A percentile compares a stretch with the other conserved stretches of the same genome.
These are phyloP conservation scores for Linnaemya tessellans DNA, from an alignment of 2,888 invertebrate genomes.

Conservation along the genomic window DNA sequence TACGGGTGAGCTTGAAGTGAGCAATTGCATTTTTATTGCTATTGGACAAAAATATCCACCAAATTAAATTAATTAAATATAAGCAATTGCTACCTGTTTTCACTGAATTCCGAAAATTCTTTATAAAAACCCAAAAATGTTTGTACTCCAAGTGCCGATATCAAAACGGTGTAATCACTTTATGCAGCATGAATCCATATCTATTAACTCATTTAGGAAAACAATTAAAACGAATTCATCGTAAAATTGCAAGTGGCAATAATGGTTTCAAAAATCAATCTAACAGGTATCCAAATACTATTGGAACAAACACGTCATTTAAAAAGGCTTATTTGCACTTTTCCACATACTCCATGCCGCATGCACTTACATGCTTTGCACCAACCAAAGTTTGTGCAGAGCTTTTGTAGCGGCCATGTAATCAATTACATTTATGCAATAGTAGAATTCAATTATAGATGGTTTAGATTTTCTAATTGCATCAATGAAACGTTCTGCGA, in stretches of 20 bases:
- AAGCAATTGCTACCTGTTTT: no score
- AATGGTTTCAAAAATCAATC: background rate
- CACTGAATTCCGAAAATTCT: no score
- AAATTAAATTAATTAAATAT: no score
- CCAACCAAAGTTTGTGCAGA: background rate
- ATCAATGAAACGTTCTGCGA: conserved; percentile 50
- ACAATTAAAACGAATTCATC: conserved; percentile 45
- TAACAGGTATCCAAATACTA: background rate
- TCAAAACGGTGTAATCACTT: conserved; percentile 2
- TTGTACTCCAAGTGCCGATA: background rate
- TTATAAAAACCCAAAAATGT: background rate
- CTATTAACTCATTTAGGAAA: conserved; percentile 14
- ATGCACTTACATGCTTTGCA: background rate
- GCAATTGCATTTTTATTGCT: no score
- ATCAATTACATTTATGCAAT: conserved; percentile 55
- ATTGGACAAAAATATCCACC: no score
- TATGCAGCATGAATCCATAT: conserved; percentile 22
- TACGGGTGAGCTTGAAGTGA: no score
- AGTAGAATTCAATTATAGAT: conserved; percentile 61
- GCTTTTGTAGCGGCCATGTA: conserved; percentile 44
- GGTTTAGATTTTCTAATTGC: conserved; percentile 66
- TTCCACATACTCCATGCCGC: background rate
- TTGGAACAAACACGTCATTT: conserved; percentile 5
- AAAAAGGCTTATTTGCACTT: background rate
- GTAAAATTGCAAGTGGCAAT: background rate